Evolutionary conservation across 2,888 invertebrate species (phyloP).

Genomic region (Cheilosia vernalis): DNA sequence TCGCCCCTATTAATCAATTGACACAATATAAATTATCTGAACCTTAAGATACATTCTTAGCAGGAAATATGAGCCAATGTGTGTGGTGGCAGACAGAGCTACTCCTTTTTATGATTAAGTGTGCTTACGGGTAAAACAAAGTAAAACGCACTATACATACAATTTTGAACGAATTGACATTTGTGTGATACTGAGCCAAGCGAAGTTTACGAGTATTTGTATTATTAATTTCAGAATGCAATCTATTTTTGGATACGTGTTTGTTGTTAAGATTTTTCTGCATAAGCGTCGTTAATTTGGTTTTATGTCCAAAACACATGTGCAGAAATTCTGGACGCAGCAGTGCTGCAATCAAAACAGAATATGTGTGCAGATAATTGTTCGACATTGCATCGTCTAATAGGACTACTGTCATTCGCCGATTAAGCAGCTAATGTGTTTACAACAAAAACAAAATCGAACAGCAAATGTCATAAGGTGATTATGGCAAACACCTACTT

Average conservation of each 20-base stretch:
- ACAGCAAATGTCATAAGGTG: too few relatives aligned
- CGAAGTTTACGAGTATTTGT: slow-evolving; percentile 23
- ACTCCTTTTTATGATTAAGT: slow-evolving; percentile 20
- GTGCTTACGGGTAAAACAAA: slow-evolving; percentile 11
- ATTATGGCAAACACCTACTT: too few relatives aligned
- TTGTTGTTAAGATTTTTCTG: slow-evolving; percentile 13
- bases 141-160: not conserved
- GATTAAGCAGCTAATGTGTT: too few relatives aligned
- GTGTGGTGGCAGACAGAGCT: slow-evolving; percentile 5
- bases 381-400: too few relatives aligned
- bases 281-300: not conserved
- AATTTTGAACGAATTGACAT: not conserved
- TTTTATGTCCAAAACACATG: too few relatives aligned
- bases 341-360: too few relatives aligned
- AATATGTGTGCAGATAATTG: too few relatives aligned
- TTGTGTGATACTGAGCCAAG: not conserved
- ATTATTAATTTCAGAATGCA: slow-evolving; percentile 41
- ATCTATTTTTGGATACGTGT: slow-evolving; percentile 39
- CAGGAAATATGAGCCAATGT: slow-evolving; percentile 31
- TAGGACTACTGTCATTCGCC: too few relatives aligned
- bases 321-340: too few relatives aligned
- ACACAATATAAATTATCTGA: slow-evolving; percentile 46
- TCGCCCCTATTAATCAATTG: slow-evolving; percentile 65
- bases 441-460: too few relatives aligned
- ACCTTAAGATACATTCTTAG: slow-evolving; percentile 13